Conservation (phyloP, 2,888 invertebrate genomes). For the Mimas tiliae region DNA sequence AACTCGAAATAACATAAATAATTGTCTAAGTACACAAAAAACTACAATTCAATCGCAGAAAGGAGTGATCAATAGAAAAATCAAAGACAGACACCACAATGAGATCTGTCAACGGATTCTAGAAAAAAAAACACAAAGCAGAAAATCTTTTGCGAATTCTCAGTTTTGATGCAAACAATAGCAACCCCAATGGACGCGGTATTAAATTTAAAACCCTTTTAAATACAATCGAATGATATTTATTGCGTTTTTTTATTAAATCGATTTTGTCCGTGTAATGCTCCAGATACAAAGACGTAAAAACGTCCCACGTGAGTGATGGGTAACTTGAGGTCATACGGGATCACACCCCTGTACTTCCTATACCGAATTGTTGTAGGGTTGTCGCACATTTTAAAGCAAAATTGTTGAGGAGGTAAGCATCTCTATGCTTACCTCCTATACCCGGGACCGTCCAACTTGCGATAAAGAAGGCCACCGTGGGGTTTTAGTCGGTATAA, state of each 20-base stretch:
- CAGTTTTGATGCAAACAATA: slow-evolving; percentile 9
- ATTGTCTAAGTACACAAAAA: slow-evolving; percentile 22
- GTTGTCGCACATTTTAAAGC: slow-evolving; percentile 49
- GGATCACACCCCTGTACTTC: slow-evolving; percentile 83
- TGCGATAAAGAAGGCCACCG: too few relatives aligned
- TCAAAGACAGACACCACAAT: slow-evolving; percentile 23
- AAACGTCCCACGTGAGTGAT: slow-evolving; percentile 62
- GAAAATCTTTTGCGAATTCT: slow-evolving; percentile 24
- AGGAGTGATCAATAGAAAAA: slow-evolving; percentile 24
- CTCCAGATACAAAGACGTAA: slow-evolving; percentile 68
- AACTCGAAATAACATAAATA: slow-evolving; percentile 22
- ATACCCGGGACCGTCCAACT: too few relatives aligned
- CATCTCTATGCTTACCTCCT: too few relatives aligned
- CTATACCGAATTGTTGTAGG: slow-evolving; percentile 62
- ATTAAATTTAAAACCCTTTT: slow-evolving; percentile 81
- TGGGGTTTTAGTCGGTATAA: too few relatives aligned
- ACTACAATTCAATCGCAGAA: slow-evolving; percentile 23
- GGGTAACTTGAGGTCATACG: slow-evolving; percentile 83
- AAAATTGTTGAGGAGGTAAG: background rate
- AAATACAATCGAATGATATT: slow-evolving; percentile 82
- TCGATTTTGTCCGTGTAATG: slow-evolving; percentile 68
- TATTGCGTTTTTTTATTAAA: slow-evolving; percentile 77
- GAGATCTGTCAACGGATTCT: slow-evolving; percentile 28
- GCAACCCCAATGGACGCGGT: slow-evolving; percentile 71
- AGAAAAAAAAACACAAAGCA: slow-evolving; percentile 21